Conservation (phyloP, 2,888 invertebrate genomes). For the Keiferia lycopersicella region DNA sequence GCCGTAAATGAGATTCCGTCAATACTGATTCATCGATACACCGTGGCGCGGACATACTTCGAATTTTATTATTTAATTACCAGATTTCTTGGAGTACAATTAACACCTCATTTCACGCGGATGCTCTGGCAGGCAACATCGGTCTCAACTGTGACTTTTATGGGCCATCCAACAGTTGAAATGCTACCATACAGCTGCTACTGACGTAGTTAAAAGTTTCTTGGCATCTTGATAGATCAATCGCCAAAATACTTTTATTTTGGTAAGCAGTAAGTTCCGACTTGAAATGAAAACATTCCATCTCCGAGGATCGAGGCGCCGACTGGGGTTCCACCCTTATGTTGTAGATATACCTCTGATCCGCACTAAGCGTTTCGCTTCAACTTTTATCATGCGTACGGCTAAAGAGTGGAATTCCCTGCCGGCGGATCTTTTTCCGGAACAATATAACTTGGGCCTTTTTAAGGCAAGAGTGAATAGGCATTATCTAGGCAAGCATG, state of each 20-base stretch:
- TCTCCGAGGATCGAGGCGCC: too few relatives aligned
- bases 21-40: constrained; percentile 52
- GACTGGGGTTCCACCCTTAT: too few relatives aligned
- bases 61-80: constrained; percentile 44
- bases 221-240: background rate
- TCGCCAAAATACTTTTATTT: background rate
- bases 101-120: constrained; percentile 25
- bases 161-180: constrained; percentile 3
- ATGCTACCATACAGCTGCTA: background rate
- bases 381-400: too few relatives aligned
- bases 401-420: too few relatives aligned
- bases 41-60: constrained; percentile 47
- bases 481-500: too few relatives aligned
- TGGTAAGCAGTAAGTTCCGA: too few relatives aligned
- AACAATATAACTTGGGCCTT: too few relatives aligned
- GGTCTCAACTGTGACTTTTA: constrained; percentile 15
- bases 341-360: too few relatives aligned
- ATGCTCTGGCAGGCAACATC: constrained; percentile 12
- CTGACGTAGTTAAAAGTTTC: background rate
- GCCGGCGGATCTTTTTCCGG: too few relatives aligned
- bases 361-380: too few relatives aligned
- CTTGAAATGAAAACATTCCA: too few relatives aligned
- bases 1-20: constrained; percentile 40
- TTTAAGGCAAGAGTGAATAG: too few relatives aligned
- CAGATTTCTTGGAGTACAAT: constrained; percentile 37